Evolutionary conservation across 1,140 invertebrate species (phyloP), one percentile per base, ranked within the genome.

Genomic region (Latrodectus geometricus): DNA sequence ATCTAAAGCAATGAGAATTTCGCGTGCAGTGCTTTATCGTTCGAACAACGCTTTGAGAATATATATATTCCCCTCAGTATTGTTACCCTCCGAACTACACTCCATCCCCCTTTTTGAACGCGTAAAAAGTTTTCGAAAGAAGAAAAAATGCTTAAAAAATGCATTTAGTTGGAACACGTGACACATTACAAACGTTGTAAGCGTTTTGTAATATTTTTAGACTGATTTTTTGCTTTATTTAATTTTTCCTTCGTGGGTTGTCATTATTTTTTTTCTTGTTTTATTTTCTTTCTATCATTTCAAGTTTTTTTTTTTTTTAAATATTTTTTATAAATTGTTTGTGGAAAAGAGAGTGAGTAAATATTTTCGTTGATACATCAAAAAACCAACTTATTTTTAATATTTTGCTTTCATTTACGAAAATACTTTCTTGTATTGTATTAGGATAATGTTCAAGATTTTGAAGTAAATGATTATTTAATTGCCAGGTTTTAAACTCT

Each of bases 201-300:
- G 78, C 78, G 50, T 70, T 72, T 81, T 72, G 77, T 79, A 79
- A 79, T 79, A 79, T 81, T 81, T 81, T 78, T 72, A 54, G 66
- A 81, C 69, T 81, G 78, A 72, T 81, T 81, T 81, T 66, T 81
- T 81, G 78, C 49, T 81, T 81, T 81, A 72, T 81, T 81, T 66
- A 70, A 70, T 49, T 49, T 81, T 81, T 81, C 52, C 70, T 81
- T 79, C 72, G 61, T n/a, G 48, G 65, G 20, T 54, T 56, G 21
- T 35, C 61, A 23, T 76, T 76, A 23, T 49, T 48, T 21, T 61
- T 74, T 74, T 74, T n/a, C 5, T 52, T 21, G 35, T 20, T 52
- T n/a, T 74, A 50, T 74, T 74, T 70, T 9, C 21, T 23, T 23
- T 15, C 14, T 69, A 20, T 21, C 9, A 23, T 61, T 61, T n/a